Conservation (phyloP, 2,797 vertebrate genomes). For the Enteromius argenteus region DNA sequence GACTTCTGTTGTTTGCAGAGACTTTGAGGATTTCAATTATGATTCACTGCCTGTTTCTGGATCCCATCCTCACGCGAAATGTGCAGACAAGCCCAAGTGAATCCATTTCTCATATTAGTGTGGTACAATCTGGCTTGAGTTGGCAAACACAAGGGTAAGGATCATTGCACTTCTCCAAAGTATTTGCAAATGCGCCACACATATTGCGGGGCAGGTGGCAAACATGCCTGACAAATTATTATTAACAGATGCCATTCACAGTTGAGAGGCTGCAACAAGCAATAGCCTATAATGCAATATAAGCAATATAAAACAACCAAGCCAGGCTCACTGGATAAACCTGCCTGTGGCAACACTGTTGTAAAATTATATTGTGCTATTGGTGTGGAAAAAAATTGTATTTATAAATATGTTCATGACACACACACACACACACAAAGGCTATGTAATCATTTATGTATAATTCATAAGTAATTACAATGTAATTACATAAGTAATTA, state of each 20-base stretch:
- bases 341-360: not conserved
- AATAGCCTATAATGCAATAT: not conserved
- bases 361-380: not conserved
- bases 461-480: not conserved
- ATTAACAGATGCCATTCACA: conserved; percentile 36
- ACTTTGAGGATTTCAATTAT: conserved; percentile 12
- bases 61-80: conserved; percentile 10
- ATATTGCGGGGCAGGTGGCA: conserved; percentile 19
- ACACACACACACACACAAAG: not conserved
- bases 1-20: conserved; percentile 28
- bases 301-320: not conserved
- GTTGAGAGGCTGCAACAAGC: not conserved
- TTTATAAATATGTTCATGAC: not conserved
- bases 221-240: conserved; percentile 46
- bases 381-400: not conserved
- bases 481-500: conserved; percentile 1
- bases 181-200: conserved; percentile 30
- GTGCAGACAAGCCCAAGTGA: conserved; percentile 23
- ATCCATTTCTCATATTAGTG: conserved; percentile 27
- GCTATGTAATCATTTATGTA: too few relatives aligned
- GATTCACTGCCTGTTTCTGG: conserved; percentile 16
- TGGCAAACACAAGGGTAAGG: conserved; percentile 24
- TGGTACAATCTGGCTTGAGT: conserved; percentile 30
- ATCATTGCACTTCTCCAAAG: conserved; percentile 5
- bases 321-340: not conserved